Conservation (phyloP, 2,797 vertebrate species). For the Clarias fuscus region DNA sequence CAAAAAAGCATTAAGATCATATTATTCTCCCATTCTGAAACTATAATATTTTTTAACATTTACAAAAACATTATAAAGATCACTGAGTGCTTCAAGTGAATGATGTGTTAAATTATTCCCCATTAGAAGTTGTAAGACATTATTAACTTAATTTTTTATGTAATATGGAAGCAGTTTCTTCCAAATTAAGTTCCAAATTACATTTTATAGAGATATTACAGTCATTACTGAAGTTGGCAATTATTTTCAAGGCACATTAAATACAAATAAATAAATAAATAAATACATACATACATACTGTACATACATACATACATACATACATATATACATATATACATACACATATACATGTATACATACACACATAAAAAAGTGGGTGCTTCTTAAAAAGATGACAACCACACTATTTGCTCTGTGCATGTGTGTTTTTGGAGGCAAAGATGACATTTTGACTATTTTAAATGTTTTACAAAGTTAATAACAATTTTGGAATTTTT, state of each 20-base stretch:
- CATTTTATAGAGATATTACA: background rate
- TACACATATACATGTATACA: too few species aligned
- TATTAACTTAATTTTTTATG: slow-evolving; percentile 22
- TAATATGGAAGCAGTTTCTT: slow-evolving; percentile 1
- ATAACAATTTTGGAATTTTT: background rate
- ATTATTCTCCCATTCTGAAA: background rate
- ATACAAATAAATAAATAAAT: background rate
- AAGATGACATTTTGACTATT: background rate
- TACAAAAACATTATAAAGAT: slow-evolving; percentile 11
- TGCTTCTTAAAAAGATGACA: background rate
- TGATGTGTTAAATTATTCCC: slow-evolving; percentile 64
- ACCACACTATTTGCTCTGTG: background rate
- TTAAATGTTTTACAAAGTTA: background rate
- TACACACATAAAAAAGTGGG: background rate
- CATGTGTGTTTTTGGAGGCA: background rate
- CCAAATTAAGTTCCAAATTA: background rate
- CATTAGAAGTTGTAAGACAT: slow-evolving; percentile 9
- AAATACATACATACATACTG: too few species aligned
- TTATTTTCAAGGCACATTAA: background rate
- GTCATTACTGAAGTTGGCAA: slow-evolving; percentile 4
- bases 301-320: too few species aligned
- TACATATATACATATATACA: too few species aligned
- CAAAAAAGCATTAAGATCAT: background rate
- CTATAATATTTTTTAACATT: background rate
- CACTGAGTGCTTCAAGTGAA: slow-evolving; percentile 39